Evolutionary conservation across 2,888 invertebrate species (phyloP), one percentile per base, ranked within the genome.

Genomic region (Carpatolechia fugitivella): DNA sequence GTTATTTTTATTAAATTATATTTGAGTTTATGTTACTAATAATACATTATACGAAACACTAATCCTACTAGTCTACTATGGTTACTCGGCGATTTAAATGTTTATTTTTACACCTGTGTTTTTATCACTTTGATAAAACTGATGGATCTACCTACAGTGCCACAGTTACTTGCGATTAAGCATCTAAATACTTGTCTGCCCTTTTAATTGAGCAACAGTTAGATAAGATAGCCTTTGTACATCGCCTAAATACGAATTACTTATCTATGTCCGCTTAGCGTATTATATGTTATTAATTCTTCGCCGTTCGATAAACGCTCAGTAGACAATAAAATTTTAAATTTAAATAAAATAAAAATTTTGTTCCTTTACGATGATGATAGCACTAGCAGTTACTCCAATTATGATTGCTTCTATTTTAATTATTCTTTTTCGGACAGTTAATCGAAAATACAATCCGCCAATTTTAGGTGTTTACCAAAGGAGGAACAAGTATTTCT

Each of bases 391-490:
- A 6, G 10, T 29, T 8, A 5, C n/a, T 1, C 11, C 50, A 11
- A 24, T 24, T 7, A 38, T 50, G 29, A 38, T 50, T 10, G 36
- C 38, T n/a, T 24, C 38, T 7, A 16, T 14, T 14, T 29, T 54
- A 47, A 41, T 58, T 18, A 38, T 60, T 24, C 14, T 60, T 8
- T 82, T 87, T 64, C 76, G 72, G 51, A 77, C 77, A 61, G 54
- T 86, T 50, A 88, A 88, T 70, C 73, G 68, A 50, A 74, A 72
- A 49, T 64, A 69, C 24, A 82, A 76, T 36, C 78, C 82, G 0
- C 80, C 90, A 0, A 78, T 91, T 56, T 82, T 88, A 35, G 92
- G 92, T 53, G 74, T 92, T 40, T 93, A 92, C 66, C 89, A 84
- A 56, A 82, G 88, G 64, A 76, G 74, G 38, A 89, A 89, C 64